Evolutionary conservation across 2,113 vertebrate genomes (phyloP).

Genomic region (Notiomystis cincta): DNA sequence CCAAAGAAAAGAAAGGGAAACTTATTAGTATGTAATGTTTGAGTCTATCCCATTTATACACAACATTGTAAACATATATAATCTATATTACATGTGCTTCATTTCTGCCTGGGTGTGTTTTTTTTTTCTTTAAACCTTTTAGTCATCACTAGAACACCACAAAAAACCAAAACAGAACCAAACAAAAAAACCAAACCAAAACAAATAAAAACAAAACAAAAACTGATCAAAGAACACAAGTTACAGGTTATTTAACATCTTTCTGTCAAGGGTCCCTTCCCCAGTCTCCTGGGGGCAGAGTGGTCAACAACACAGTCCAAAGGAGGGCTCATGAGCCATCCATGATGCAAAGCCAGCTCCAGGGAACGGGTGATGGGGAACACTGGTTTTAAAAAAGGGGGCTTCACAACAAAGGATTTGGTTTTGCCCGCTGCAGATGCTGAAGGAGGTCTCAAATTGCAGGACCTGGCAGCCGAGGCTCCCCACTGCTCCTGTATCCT

Average conservation of each 20-base stretch:
- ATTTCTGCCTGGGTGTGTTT: conserved; percentile 78
- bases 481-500: conserved; percentile 45
- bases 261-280: conserved; percentile 59
- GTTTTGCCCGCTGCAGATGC: conserved; percentile 35
- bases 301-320: conserved; percentile 38
- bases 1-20: conserved; percentile 74
- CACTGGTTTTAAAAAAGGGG: conserved; percentile 58
- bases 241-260: conserved; percentile 62
- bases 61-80: conserved; percentile 99
- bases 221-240: conserved; percentile 57
- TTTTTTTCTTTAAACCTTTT: conserved; percentile 77
- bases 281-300: conserved; percentile 35
- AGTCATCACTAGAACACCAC: conserved; percentile 75
- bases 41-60: conserved; percentile 96
- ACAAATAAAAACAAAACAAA: conserved; percentile 35
- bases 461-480: conserved; percentile 29
- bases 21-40: conserved; percentile 82
- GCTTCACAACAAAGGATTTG: conserved; percentile 53
- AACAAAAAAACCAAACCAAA: conserved; percentile 28
- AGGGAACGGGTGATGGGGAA: not conserved
- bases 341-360: conserved; percentile 40
- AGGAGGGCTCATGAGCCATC: conserved; percentile 26
- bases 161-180: conserved; percentile 42
- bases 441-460: conserved; percentile 16
- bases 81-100: conserved; percentile 99